Percentiles rank a stretch among this genome's conserved stretches.
These are phyloP conservation scores for Orius laevigatus DNA, from an alignment of 1,140 invertebrate genomes.

Conservation along the genomic window DNA sequence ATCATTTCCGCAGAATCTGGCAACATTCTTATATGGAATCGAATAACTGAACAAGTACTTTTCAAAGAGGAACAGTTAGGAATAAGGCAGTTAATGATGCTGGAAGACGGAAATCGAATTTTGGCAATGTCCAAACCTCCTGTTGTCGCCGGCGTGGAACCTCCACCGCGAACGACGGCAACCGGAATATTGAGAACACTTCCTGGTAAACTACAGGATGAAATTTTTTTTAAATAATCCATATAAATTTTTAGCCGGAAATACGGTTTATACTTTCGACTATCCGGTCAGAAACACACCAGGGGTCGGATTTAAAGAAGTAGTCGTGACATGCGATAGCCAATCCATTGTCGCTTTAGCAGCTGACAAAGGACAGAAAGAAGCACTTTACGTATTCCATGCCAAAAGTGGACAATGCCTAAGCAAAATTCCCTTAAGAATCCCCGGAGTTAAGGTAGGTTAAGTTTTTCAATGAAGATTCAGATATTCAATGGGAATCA, in stretches of 20 bases:
- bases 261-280: constrained; percentile 59
- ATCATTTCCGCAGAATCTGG: constrained; percentile 86
- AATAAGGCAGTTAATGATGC: constrained; percentile 68
- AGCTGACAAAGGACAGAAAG: constrained; percentile 61
- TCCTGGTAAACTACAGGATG: constrained; percentile 35
- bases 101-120: constrained; percentile 67
- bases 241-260: constrained; percentile 39
- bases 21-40: constrained; percentile 82
- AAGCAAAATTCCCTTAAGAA: constrained; percentile 54
- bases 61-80: constrained; percentile 72
- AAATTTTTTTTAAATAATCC: background rate
- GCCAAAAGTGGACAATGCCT: constrained; percentile 64
- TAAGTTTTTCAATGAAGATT: background rate
- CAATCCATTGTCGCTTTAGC: constrained; percentile 58
- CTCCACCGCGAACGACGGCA: constrained; percentile 41
- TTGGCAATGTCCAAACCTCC: constrained; percentile 61
- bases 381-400: constrained; percentile 69
- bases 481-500: constrained; percentile 1
- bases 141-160: constrained; percentile 29
- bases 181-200: constrained; percentile 48
- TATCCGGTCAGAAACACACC: constrained; percentile 50
- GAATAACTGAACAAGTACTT: constrained; percentile 63
- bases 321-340: constrained; percentile 66
- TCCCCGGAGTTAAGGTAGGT: constrained; percentile 43
- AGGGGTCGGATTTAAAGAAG: constrained; percentile 46